A percentile compares a stretch with the other conserved stretches of the same genome.
These are phyloP conservation scores for Okamejei kenojei DNA, from an alignment of 2,797 vertebrate genomes.

Conservation along the genomic window DNA sequence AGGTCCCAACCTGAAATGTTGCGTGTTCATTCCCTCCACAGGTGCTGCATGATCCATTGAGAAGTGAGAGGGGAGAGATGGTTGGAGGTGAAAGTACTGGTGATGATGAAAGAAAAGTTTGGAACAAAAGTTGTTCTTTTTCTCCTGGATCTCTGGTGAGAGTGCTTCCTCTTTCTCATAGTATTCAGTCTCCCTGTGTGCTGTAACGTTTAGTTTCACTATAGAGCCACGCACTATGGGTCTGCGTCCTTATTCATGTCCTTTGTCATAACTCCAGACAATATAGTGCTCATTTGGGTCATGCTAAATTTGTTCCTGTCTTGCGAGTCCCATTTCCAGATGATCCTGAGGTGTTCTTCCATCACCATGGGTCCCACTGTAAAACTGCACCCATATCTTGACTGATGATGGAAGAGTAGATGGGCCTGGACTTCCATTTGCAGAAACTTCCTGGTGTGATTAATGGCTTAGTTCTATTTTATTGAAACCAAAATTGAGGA, in stretches of 20 bases:
- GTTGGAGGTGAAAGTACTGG: background rate
- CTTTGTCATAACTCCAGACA: background rate
- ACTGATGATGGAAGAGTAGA: background rate
- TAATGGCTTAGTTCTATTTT: background rate
- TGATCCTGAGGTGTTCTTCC: background rate
- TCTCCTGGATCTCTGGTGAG: background rate
- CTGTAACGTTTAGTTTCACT: background rate
- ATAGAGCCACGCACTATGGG: background rate
- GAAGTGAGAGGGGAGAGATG: too few relatives aligned
- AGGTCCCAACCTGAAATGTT: too few relatives aligned
- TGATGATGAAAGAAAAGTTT: background rate
- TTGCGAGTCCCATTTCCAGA: background rate
- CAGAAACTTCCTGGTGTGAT: background rate
- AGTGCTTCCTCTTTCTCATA: background rate
- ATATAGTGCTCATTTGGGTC: background rate
- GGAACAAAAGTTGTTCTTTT: background rate
- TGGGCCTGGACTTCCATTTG: background rate
- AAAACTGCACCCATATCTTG: background rate
- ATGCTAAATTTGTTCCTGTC: background rate
- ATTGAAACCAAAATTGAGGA: background rate
- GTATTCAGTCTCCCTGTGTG: background rate
- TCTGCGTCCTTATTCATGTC: background rate
- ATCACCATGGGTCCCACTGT: background rate
- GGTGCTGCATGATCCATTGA: too few relatives aligned
- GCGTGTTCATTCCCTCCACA: too few relatives aligned